phyloP scores from a whole-genome alignment of 2,797 vertebrate genomes.

The Syndactyla subalaris region DNA sequence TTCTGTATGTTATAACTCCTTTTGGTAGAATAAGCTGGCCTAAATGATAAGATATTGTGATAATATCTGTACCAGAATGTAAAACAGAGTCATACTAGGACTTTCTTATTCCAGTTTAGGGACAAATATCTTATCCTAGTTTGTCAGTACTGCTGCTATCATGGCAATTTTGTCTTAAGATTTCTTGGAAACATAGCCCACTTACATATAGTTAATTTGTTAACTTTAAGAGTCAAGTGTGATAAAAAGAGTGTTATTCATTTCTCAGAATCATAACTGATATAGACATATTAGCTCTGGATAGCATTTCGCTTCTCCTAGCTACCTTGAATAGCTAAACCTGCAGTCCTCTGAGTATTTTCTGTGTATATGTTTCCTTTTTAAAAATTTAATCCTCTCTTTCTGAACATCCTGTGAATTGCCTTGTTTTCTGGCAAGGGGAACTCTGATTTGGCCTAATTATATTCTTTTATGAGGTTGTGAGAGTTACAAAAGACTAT shows the following conservation, averaged over 20 bases:
- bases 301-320: background rate
- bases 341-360: constrained; percentile 11
- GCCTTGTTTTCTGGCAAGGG: constrained; percentile 29
- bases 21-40: background rate
- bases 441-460: constrained; percentile 52
- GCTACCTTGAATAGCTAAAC: constrained; percentile 27
- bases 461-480: constrained; percentile 17
- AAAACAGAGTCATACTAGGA: background rate
- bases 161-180: background rate
- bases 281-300: background rate
- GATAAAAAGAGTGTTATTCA: background rate
- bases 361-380: background rate
- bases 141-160: background rate
- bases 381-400: constrained; percentile 25
- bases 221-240: background rate
- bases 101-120: background rate
- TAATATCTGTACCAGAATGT: background rate
- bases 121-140: background rate
- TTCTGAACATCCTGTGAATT: constrained; percentile 23
- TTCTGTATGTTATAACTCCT: background rate
- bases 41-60: background rate
- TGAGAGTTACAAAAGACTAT: background rate
- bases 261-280: background rate
- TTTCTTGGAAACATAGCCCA: background rate
- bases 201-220: background rate